Evolutionary conservation across 2,113 vertebrate species (phyloP), one percentile per base, ranked within the genome.

Genomic region (Calcarius ornatus): DNA sequence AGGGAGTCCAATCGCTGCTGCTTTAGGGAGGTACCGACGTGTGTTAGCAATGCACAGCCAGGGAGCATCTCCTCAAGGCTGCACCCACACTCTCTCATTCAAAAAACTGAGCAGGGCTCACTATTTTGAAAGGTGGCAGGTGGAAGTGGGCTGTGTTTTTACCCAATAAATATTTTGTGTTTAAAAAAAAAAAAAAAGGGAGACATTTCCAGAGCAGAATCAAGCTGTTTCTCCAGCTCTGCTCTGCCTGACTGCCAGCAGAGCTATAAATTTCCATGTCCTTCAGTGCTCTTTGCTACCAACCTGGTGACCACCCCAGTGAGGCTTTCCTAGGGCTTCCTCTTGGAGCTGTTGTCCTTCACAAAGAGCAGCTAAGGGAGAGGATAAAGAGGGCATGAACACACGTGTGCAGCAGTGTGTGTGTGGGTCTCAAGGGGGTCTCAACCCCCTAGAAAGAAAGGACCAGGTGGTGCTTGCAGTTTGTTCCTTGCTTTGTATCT

Each of bases 131-230:
- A 96, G 94, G 96, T 96, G 92, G 88, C 95, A 97, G 96, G 96
- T 97, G 96, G 96, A 97, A 97, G 95, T 97, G 95, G 96, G 95
- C 64, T 97, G 96, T 96, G 94, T 94, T 96, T 96, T 97, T 94
- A 96, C 48, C 95, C 96, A 97, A 96, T 96, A 96, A 96, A 94
- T 97, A 92, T 88, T 95, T 94, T 71, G 84, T 81, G 76, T 69
- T 90, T 31, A 50, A 90, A 85, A 51, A 51, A 53, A 54, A 33
- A 84, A 64, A 77, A 71, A 51, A 28, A 48, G 7, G 15, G 54
- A 94, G 71, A 69, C 90, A 88, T 88, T 95, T 93, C 75, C 94
- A 88, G 79, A 94, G 86, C 76, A 73, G 82, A 90, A 90, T 63
- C 88, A 92, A 95, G 64, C 92, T 93, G 86, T 90, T 95, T 94